These are phyloP conservation scores for Garra rufa DNA, from an alignment of 2,113 vertebrate species.

Conservation along the genomic window DNA sequence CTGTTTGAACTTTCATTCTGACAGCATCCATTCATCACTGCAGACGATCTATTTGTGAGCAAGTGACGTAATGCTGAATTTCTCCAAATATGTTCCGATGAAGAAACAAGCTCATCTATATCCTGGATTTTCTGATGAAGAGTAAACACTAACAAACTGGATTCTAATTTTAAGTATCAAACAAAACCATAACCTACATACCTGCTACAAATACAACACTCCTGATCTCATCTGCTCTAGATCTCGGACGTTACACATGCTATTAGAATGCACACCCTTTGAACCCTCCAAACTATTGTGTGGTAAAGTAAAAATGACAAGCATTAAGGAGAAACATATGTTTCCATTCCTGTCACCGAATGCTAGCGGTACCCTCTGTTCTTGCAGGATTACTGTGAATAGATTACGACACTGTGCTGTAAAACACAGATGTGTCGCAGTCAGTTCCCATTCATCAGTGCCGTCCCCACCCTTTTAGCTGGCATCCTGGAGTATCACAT, in stretches of 20 bases:
- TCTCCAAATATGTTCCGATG: no score
- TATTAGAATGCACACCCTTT: neutral
- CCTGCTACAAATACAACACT: neutral
- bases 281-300: neutral
- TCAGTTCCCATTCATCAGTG: slow-evolving; percentile 48
- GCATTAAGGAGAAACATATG: slow-evolving; percentile 30
- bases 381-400: slow-evolving; percentile 14
- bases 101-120: no score
- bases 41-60: no score
- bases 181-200: neutral
- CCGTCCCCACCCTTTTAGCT: slow-evolving; percentile 26
- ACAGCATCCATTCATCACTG: no score
- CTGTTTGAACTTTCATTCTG: no score
- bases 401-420: slow-evolving; percentile 41
- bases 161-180: slow-evolving; percentile 9
- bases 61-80: no score
- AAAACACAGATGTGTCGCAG: slow-evolving; percentile 44
- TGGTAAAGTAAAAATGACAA: slow-evolving; percentile 15
- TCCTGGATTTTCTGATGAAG: neutral
- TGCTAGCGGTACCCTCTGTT: neutral
- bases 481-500: neutral
- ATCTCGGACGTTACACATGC: neutral
- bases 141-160: neutral
- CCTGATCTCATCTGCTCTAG: neutral
- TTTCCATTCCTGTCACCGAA: slow-evolving; percentile 18